These are phyloP conservation scores for Drepanosiphum platanoidis DNA, from an alignment of 2,888 invertebrate genomes.

Conservation along the genomic window DNA sequence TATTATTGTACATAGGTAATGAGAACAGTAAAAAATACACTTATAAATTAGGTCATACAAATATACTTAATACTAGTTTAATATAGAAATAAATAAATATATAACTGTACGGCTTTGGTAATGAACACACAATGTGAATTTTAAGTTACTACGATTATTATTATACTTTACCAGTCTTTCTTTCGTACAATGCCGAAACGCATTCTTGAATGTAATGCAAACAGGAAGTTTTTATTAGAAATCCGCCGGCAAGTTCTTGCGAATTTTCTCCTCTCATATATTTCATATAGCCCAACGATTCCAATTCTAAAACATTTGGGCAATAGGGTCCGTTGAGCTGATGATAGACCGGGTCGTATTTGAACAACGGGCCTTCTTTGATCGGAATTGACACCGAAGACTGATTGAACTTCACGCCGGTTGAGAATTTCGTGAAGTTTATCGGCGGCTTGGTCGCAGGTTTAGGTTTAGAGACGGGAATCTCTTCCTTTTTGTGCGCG, in stretches of 20 bases:
- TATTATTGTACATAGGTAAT: neutral
- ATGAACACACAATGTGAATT: conserved; percentile 28
- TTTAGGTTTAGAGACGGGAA: conserved; percentile 67
- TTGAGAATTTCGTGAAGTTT: conserved; percentile 79
- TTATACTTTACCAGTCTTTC: conserved; percentile 50
- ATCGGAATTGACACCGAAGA: conserved; percentile 76
- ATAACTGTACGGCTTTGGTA: conserved; percentile 38
- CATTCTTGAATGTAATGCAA: conserved; percentile 89
- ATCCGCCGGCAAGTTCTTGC: conserved; percentile 88
- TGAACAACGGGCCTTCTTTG: conserved; percentile 82
- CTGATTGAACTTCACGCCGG: conserved; percentile 73
- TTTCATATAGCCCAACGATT: conserved; percentile 75
- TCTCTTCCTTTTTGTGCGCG: conserved; percentile 77
- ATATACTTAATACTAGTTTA: conserved; percentile 27
- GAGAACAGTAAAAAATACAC: conserved; percentile 1
- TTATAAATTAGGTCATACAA: conserved; percentile 4
- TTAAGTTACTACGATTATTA: conserved; percentile 64
- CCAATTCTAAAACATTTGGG: conserved; percentile 75
- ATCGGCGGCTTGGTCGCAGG: conserved; percentile 51
- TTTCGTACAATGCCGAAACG: conserved; percentile 77
- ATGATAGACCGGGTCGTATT: conserved; percentile 73
- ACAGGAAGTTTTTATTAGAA: conserved; percentile 83
- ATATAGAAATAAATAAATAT: conserved; percentile 33
- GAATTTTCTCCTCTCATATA: conserved; percentile 80
- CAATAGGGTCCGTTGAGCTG: conserved; percentile 79